phyloP scores from a whole-genome alignment of 2,797 vertebrate species.

The Bucorvus abyssinicus region DNA sequence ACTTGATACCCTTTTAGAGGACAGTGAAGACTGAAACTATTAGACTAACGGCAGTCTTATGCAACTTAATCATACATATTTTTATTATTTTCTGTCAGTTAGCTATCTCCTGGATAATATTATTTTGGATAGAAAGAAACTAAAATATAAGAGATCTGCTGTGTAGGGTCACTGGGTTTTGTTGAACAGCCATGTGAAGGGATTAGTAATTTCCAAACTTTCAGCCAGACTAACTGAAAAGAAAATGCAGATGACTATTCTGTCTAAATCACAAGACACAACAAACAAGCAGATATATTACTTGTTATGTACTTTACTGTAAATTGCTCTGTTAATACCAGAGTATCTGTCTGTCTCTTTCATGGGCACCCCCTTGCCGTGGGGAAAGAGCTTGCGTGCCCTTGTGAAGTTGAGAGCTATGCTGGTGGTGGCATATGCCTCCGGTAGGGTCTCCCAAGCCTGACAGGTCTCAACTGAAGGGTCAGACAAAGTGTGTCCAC shows the following conservation, averaged over 20 bases:
- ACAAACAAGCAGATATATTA: not conserved
- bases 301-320: not conserved
- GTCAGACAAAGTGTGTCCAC: too few relatives aligned
- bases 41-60: not conserved
- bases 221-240: not conserved
- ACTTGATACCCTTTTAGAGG: not conserved
- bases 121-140: not conserved
- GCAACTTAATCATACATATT: not conserved
- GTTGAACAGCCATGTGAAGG: not conserved
- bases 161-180: not conserved
- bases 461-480: too few relatives aligned
- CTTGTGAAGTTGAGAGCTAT: too few relatives aligned
- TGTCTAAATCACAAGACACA: not conserved
- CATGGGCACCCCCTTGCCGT: too few relatives aligned
- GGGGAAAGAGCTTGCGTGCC: too few relatives aligned
- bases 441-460: too few relatives aligned
- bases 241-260: not conserved
- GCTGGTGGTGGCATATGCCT: too few relatives aligned
- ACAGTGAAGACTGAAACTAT: not conserved
- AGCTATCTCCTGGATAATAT: not conserved
- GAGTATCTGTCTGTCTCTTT: not conserved
- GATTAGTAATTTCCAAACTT: not conserved
- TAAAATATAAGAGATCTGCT: not conserved
- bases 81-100: not conserved
- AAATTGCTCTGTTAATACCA: not conserved